Evolutionary conservation across 2,888 invertebrate species (phyloP).

Genomic region (Calephelis perditalis): DNA sequence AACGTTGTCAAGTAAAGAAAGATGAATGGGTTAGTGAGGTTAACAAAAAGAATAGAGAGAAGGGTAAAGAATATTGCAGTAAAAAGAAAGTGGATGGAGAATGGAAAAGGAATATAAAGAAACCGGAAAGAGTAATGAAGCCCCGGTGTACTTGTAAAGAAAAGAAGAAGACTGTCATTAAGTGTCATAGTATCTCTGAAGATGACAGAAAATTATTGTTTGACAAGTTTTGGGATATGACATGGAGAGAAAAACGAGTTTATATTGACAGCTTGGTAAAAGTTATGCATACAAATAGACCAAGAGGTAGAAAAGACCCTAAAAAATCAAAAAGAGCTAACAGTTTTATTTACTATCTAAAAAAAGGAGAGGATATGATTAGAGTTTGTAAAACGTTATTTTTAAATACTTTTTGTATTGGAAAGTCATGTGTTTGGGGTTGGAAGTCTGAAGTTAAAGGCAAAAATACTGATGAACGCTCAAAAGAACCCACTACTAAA

Average conservation of each 20-base stretch:
- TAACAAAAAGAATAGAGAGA: constrained; percentile 25
- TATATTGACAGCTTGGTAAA: constrained; percentile 23
- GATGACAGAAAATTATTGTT: constrained; percentile 22
- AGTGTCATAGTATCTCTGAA: constrained; percentile 21
- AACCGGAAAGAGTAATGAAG: constrained; percentile 23
- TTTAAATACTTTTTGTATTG: constrained; percentile 15
- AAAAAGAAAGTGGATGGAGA: constrained; percentile 21
- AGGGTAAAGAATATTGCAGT: constrained; percentile 20
- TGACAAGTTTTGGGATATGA: constrained; percentile 20
- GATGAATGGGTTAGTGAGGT: constrained; percentile 23
- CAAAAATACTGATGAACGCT: constrained; percentile 13
- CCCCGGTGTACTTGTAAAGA: constrained; percentile 23
- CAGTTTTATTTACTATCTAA: constrained; percentile 17
- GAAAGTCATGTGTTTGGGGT: constrained; percentile 19
- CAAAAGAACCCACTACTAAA: constrained; percentile 6
- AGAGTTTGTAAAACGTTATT: constrained; percentile 19
- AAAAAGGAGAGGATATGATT: constrained; percentile 16
- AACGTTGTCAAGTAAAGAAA: constrained; percentile 26
- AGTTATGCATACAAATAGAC: constrained; percentile 23
- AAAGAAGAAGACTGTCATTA: constrained; percentile 20
- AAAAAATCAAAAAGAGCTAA: constrained; percentile 18
- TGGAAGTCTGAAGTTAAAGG: constrained; percentile 16
- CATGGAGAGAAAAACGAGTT: constrained; percentile 22
- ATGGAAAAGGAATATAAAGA: constrained; percentile 22
- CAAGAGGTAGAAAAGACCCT: constrained; percentile 23